These are phyloP conservation scores for Caenorhabditis sulstoni DNA, from an alignment of 2,888 invertebrate species.

Conservation along the genomic window DNA sequence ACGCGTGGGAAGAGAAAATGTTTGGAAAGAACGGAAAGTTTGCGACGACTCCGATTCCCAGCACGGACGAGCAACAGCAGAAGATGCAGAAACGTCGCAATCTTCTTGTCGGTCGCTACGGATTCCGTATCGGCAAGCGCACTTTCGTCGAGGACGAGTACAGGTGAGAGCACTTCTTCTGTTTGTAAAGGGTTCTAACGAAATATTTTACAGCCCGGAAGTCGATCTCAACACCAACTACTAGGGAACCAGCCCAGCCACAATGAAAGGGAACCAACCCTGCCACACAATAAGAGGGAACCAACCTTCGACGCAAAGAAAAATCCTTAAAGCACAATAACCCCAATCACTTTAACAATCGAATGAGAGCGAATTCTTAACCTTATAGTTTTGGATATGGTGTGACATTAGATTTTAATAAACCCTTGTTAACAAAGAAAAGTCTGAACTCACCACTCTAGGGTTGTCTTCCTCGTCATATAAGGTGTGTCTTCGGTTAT, in stretches of 20 bases:
- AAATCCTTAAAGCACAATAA: no score
- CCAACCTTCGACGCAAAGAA: no score
- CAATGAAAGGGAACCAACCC: no score
- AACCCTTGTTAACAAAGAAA: conserved; percentile 3
- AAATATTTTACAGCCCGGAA: no score
- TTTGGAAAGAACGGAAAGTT: no score
- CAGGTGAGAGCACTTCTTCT: conserved; percentile 13
- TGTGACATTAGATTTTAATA: conserved; percentile 5
- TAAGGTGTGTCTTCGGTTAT: conserved; percentile 62
- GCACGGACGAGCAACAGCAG: background rate
- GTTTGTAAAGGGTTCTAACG: no score
- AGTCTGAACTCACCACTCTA: conserved; percentile 72
- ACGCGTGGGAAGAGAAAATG: background rate
- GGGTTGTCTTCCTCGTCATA: conserved; percentile 76
- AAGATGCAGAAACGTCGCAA: conserved; percentile 26
- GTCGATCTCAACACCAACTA: no score
- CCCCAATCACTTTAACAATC: no score
- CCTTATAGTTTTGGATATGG: background rate
- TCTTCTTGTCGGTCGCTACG: conserved; percentile 44
- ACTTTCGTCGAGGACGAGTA: background rate
- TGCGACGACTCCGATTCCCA: no score
- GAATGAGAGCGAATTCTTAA: conserved; percentile 2
- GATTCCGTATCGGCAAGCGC: conserved; percentile 46
- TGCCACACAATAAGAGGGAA: no score
- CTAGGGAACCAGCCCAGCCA: no score